A percentile compares a stretch with the other conserved stretches of the same genome.
These are phyloP conservation scores for Siphamia tubifer DNA, from an alignment of 2,113 vertebrate species.

Conservation along the genomic window DNA sequence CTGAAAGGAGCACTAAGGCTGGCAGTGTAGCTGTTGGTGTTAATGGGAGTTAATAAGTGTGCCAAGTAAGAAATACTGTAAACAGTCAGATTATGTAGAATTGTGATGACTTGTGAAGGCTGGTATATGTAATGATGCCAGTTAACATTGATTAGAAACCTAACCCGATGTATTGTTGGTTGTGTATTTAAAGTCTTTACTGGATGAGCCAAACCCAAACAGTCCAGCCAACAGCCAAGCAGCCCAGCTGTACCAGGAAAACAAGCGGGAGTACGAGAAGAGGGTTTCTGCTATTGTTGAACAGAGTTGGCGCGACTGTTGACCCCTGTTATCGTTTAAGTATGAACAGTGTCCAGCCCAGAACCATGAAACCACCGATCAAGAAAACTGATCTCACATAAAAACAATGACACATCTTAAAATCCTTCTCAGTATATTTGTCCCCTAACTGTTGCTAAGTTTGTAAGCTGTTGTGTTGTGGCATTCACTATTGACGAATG, in stretches of 20 bases:
- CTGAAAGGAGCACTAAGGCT: no score
- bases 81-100: not conserved
- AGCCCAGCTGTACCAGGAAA: conserved; percentile 98
- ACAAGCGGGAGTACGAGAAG: conserved; percentile 98
- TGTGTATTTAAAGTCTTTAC: conserved; percentile 85
- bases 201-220: conserved; percentile 99
- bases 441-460: conserved; percentile 89
- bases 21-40: no score
- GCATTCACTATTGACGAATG: conserved; percentile 81
- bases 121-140: not conserved
- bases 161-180: conserved; percentile 12
- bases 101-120: not conserved
- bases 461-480: conserved; percentile 91
- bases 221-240: conserved; percentile 99
- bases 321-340: conserved; percentile 80
- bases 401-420: conserved; percentile 62
- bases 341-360: conserved; percentile 86
- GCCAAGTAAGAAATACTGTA: not conserved
- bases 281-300: conserved; percentile 98
- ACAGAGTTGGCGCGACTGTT: conserved; percentile 99
- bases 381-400: conserved; percentile 55
- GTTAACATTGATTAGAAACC: not conserved
- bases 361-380: conserved; percentile 80
- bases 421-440: conserved; percentile 84
- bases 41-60: no score